Percentiles rank a stretch among this genome's conserved stretches.
phyloP scores from a whole-genome alignment of 2,888 invertebrate species.

The Stramonita haemastoma region DNA sequence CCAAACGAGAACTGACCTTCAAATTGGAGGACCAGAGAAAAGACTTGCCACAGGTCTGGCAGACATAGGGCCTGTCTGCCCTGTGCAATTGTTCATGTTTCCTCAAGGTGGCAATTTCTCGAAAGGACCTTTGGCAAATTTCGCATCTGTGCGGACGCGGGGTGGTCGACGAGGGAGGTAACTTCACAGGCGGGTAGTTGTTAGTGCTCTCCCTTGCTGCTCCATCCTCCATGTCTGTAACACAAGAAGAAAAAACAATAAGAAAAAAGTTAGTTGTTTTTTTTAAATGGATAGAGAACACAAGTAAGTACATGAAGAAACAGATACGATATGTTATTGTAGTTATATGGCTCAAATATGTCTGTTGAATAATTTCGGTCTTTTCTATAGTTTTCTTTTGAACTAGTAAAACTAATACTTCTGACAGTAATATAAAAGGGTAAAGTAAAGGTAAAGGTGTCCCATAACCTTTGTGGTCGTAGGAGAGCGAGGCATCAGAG shows the following conservation, averaged over 20 bases:
- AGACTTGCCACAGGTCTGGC: slow-evolving; percentile 70
- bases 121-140: slow-evolving; percentile 70
- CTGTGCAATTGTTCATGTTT: slow-evolving; percentile 72
- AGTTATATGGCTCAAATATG: not conserved
- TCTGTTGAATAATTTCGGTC: too few relatives aligned
- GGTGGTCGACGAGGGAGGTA: slow-evolving; percentile 52
- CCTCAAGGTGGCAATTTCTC: slow-evolving; percentile 70
- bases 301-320: not conserved
- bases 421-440: too few relatives aligned
- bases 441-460: too few relatives aligned
- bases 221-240: slow-evolving; percentile 64
- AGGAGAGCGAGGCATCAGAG: too few relatives aligned
- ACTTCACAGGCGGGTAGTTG: slow-evolving; percentile 38
- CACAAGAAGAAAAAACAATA: not conserved
- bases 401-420: too few relatives aligned
- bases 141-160: slow-evolving; percentile 70
- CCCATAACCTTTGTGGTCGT: too few relatives aligned
- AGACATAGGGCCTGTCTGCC: slow-evolving; percentile 71
- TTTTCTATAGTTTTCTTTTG: too few relatives aligned
- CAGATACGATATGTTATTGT: not conserved
- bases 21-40: slow-evolving; percentile 73
- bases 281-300: not conserved
- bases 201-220: slow-evolving; percentile 23
- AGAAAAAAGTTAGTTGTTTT: not conserved
- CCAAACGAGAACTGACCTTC: slow-evolving; percentile 49